Base-by-base conservation (phyloP, 2,888 invertebrate genomes). In the Acanthosepion esculentum region DNA sequence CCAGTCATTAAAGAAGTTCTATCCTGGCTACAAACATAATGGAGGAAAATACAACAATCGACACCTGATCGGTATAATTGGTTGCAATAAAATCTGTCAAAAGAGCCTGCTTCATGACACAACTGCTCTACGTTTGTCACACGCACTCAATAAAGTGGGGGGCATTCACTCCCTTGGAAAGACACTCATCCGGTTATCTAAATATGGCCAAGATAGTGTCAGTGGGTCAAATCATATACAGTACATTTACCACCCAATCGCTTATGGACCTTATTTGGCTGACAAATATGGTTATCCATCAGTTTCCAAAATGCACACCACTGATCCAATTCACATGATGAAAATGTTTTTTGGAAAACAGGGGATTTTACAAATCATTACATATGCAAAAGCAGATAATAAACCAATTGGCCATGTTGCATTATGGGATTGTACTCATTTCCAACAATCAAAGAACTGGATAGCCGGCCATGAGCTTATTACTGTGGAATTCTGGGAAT, bases 401-500 rank as follows among this genome's bases (percentile, higher is more conserved):
- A 95, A 95, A 94, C 97, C 97, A 48, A 96, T 96, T 94, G 97
- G 97, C 53, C 97, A 97, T 95, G 96, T 97, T 95, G 97, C 96
- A 95, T 96, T 97, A 95, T 97, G 97, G 97, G 97, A 97, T 95
- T 97, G 97, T 95, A 96, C 97, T 95, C 97, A 97, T 95, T 97
- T 97, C 95, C 96, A 97, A 95, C 96, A 97, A 96, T 96, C 96
- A 94, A 96, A 96, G 95, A 97, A 97, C 95, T 97, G 97, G 97
- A 96, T 97, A 48, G 96, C 95, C 23, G 96, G 96, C 53, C 96
- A 96, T 95, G 96, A 95, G 94, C 96, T 97, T 91, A 96, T 97
- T 50, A 96, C 97, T 55, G 97, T 97, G 95, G 97, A 97, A 96
- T 97, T 97, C 96, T 97, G 97, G 97, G 97, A 97, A 95, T 96